phyloP scores from a whole-genome alignment of 2,113 vertebrate genomes.

The Pseudois nayaur region DNA sequence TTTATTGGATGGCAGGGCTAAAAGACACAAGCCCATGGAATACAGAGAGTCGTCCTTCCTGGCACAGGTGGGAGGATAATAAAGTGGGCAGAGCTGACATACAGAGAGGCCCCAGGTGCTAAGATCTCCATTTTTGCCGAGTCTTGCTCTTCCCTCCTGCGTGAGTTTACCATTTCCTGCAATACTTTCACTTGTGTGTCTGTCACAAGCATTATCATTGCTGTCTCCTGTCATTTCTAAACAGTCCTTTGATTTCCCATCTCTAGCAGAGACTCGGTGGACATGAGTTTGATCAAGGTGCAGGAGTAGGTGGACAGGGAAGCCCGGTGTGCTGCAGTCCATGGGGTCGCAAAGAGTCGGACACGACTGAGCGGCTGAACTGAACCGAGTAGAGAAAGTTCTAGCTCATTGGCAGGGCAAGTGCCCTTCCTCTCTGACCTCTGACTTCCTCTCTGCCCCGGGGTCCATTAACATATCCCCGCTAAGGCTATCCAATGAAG shows the following conservation, averaged over 20 bases:
- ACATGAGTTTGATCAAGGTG: background rate
- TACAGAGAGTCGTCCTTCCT: background rate
- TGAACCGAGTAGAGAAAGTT: background rate
- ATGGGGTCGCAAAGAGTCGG: background rate
- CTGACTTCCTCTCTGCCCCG: background rate
- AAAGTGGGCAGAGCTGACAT: background rate
- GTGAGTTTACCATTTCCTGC: background rate
- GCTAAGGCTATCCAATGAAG: background rate
- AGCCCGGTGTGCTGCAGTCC: fast-evolving
- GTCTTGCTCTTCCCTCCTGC: background rate
- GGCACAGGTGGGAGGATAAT: background rate
- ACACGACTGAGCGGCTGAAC: background rate
- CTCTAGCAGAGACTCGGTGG: background rate
- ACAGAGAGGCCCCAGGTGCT: background rate
- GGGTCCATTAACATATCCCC: fast-evolving
- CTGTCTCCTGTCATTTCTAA: background rate
- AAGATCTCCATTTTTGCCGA: fast-evolving
- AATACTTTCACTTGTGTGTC: background rate
- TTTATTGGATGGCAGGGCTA: background rate
- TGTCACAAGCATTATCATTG: background rate
- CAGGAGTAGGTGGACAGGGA: background rate
- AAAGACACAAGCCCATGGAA: background rate
- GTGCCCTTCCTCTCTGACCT: background rate
- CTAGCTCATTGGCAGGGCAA: fast-evolving
- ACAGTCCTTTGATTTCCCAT: background rate